Evolutionary conservation across 2,113 vertebrate species (phyloP).

Genomic region (Myotis davidii): DNA sequence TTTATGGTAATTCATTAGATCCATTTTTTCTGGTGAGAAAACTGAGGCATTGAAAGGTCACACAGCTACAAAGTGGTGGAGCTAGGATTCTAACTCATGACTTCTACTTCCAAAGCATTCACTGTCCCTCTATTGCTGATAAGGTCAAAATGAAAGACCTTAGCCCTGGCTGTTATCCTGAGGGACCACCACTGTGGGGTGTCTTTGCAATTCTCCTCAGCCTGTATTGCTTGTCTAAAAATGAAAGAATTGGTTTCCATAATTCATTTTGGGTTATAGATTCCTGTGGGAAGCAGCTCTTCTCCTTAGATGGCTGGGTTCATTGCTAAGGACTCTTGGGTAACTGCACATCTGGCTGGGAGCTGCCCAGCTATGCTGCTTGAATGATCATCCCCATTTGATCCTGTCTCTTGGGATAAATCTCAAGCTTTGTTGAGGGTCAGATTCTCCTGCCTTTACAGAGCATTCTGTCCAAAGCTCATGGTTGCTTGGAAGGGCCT

Average conservation of each 20-base stretch:
- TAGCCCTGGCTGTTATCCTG: neutral
- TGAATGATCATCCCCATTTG: neutral
- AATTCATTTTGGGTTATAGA: neutral
- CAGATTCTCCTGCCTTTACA: slow-evolving; percentile 7
- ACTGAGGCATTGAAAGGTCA: neutral
- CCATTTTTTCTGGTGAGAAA: neutral
- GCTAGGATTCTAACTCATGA: neutral
- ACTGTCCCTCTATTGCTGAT: neutral
- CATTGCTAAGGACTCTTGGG: neutral
- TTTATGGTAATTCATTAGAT: neutral
- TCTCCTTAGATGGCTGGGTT: neutral
- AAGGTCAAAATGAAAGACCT: neutral
- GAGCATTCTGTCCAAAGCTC: neutral
- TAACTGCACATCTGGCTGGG: neutral
- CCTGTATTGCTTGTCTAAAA: neutral
- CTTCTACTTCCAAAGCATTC: neutral
- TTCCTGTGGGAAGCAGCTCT: neutral
- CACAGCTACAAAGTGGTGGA: neutral
- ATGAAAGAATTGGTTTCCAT: neutral
- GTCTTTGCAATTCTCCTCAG: neutral
- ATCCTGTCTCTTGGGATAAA: neutral
- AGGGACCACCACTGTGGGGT: neutral
- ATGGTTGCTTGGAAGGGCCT: slow-evolving; percentile 31
- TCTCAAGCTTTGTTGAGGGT: slow-evolving; percentile 18
- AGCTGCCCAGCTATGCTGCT: neutral